phyloP scores from a whole-genome alignment of 2,113 vertebrate species.

The Marmota monax region DNA sequence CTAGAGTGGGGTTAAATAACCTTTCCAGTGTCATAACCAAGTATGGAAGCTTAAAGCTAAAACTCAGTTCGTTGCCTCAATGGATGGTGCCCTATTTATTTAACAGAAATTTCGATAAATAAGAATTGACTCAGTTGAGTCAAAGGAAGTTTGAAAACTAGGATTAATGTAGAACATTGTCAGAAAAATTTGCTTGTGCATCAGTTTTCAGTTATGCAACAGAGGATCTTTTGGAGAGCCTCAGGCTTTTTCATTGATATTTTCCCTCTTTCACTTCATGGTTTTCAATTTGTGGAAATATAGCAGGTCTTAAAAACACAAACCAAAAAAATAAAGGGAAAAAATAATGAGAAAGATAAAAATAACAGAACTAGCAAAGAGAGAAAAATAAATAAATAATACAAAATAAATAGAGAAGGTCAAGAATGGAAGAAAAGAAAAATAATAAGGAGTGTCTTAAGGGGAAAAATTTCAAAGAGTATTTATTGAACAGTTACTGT shows the following conservation, averaged over 20 bases:
- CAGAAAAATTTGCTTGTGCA: conserved; percentile 3
- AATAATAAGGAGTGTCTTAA: conserved; percentile 6
- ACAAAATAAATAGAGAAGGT: not conserved
- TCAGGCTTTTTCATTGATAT: not conserved
- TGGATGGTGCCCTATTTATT: not conserved
- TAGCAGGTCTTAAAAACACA: not conserved
- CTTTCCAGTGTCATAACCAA: not conserved
- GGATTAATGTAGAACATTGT: not conserved
- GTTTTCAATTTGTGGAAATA: not conserved
- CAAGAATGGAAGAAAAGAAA: not conserved
- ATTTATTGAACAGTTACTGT: not conserved
- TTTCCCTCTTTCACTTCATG: not conserved
- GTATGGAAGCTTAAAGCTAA: not conserved
- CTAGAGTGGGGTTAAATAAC: conserved; percentile 27
- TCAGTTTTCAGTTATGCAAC: not conserved
- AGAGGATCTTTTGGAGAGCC: not conserved
- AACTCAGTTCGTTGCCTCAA: not conserved
- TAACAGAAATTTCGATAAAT: conserved; percentile 26
- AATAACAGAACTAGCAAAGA: conserved; percentile 14
- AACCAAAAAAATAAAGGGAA: conserved; percentile 5
- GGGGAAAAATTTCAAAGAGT: not conserved
- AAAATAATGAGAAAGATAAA: not conserved
- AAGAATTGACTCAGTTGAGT: not conserved
- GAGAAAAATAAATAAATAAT: not conserved
- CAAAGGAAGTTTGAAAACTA: conserved; percentile 30